Percentiles rank a stretch among this genome's conserved stretches.
These are phyloP conservation scores for Drosophila borborema DNA, from an alignment of 2,888 invertebrate species.

Conservation along the genomic window DNA sequence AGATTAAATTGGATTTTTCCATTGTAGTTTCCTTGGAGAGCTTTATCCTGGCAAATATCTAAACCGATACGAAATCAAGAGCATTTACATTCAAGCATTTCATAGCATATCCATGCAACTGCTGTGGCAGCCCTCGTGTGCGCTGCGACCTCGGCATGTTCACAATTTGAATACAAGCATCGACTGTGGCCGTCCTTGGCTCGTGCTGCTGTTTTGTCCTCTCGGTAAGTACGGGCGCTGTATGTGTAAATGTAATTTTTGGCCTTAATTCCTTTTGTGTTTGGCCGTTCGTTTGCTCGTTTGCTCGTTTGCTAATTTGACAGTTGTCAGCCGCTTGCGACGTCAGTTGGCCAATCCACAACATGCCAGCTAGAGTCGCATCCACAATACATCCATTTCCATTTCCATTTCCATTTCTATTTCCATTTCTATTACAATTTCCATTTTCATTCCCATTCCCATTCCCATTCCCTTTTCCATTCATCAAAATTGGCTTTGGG, in stretches of 20 bases:
- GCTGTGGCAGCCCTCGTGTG: constrained; percentile 34
- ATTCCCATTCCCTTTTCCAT: constrained; percentile 53
- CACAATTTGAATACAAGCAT: constrained; percentile 53
- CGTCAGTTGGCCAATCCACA: constrained; percentile 63
- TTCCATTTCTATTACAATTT: constrained; percentile 4
- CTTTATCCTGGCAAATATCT: no score
- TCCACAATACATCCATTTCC: constrained; percentile 8
- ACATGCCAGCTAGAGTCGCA: constrained; percentile 19
- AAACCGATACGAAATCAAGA: no score
- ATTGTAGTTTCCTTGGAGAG: no score
- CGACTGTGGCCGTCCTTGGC: constrained; percentile 61
- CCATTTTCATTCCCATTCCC: constrained; percentile 20
- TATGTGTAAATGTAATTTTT: constrained; percentile 67
- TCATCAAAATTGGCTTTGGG: constrained; percentile 80
- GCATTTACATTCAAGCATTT: no score
- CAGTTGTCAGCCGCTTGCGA: constrained; percentile 70
- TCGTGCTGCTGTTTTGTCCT: constrained; percentile 52
- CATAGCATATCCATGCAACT: not conserved
- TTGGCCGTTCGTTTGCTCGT: constrained; percentile 45
- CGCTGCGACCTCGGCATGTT: constrained; percentile 34
- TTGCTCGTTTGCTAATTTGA: constrained; percentile 74
- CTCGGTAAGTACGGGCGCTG: constrained; percentile 19
- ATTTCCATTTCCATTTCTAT: constrained; percentile 2
- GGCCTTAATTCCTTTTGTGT: constrained; percentile 71
- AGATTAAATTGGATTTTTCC: no score